These are phyloP conservation scores for Lepidocolaptes lacrymiger DNA, from an alignment of 2,797 vertebrate genomes.

Conservation along the genomic window DNA sequence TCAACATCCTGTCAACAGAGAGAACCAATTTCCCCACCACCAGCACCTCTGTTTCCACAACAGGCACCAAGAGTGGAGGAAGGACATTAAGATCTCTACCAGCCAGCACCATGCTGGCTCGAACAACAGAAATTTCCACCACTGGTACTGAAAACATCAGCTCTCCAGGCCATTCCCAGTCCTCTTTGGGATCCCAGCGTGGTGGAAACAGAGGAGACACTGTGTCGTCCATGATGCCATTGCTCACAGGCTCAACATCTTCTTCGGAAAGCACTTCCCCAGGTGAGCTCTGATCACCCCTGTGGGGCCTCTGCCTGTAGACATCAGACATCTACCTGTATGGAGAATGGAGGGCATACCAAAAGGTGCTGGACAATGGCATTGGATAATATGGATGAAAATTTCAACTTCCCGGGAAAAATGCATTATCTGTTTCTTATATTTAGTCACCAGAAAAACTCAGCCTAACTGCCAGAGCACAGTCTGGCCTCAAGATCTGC, in stretches of 20 bases:
- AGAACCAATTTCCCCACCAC: constrained; percentile 22
- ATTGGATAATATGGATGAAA: neutral
- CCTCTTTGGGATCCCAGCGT: neutral
- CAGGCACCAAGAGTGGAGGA: constrained; percentile 79
- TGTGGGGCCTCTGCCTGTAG: fast-evolving
- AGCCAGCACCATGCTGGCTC: constrained; percentile 59
- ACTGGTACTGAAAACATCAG: neutral
- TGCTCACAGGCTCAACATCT: neutral
- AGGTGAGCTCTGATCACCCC: neutral
- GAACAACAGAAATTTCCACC: constrained; percentile 21
- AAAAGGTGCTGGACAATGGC: neutral
- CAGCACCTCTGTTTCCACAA: constrained; percentile 75
- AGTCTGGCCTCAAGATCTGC: neutral
- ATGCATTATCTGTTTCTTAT: fast-evolving
- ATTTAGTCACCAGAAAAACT: neutral
- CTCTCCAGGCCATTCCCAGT: neutral
- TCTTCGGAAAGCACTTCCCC: neutral
- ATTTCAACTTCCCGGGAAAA: neutral
- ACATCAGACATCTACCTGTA: neutral
- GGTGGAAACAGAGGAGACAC: neutral
- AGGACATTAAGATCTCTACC: constrained; percentile 83
- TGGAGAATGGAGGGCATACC: neutral
- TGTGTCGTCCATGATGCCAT: fast-evolving
- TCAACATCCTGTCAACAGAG: constrained; percentile 26
- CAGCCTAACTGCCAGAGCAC: neutral